Evolutionary conservation across 2,888 invertebrate genomes (phyloP), one percentile per base, ranked within the genome.

Genomic region (Apantesis nais): DNA sequence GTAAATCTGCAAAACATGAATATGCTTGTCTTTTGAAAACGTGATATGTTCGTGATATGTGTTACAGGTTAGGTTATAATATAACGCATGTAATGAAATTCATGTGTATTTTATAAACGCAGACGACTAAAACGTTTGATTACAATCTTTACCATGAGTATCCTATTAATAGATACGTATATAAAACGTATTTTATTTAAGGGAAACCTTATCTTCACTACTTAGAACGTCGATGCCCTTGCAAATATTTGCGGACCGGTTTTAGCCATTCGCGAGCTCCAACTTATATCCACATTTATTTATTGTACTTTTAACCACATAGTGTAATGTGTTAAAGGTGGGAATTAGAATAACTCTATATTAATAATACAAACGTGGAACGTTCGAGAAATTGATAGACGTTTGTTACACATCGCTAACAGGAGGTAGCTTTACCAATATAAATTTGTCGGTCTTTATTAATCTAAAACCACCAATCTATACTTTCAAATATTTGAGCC

Each of bases 231-330:
- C 83, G 79, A 77, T 77, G 85, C 83, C 82, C 81, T 67, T 67
- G 67, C 79, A 77, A 78, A 78, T 62, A 76, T 72, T 39, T 74
- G 55, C 65, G 70, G 77, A 83, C 85, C 84, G 82, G 85, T 85
- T 81, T 77, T 78, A 80, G 79, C 67, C 64, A 71, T 62, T 64
- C 73, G 69, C 75, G 74, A 62, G 77, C 72, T 76, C 48, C 12
- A 58, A 58, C 58, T 29, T 29, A 14, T 29, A 58, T 58, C 5
- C 7, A 7, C 29, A 14, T 29, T 29, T 12, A 14, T 25, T 9
- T 16, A 58, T 29, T 29, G 25, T 25, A 29, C 58, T 16, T 14
- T 29, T 12, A 29, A 29, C 29, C 58, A 29, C 5, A 29, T 0
- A 4, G 7, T 7, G 5, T 58, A 16, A 29, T 14, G 7, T 25